Evolutionary conservation across 1,140 invertebrate species (phyloP).

Genomic region (Drosophila tropicalis): DNA sequence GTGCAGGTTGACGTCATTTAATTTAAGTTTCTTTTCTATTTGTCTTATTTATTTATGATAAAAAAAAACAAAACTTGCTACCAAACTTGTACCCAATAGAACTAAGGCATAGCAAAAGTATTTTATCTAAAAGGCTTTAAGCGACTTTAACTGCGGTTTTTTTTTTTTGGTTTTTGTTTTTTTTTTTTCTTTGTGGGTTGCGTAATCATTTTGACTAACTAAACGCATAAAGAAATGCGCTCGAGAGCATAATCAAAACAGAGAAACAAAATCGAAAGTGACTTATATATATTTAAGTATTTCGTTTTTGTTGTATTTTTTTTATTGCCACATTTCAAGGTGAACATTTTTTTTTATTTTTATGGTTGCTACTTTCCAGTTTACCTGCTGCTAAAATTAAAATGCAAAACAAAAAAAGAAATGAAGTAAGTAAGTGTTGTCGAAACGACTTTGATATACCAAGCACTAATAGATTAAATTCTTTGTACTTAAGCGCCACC

Average conservation of each 20-base stretch:
- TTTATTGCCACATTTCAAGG: constrained; percentile 14
- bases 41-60: constrained; percentile 12
- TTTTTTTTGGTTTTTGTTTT: not conserved
- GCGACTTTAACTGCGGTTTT: not conserved
- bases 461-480: no score
- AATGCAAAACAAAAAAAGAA: constrained; percentile 30
- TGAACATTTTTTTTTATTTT: not conserved
- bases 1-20: constrained; percentile 7
- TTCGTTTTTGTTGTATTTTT: not conserved
- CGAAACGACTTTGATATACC: no score
- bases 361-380: constrained; percentile 50
- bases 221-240: constrained; percentile 1
- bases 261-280: constrained; percentile 8
- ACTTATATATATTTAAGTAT: not conserved
- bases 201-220: constrained; percentile 6
- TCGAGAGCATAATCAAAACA: constrained; percentile 11
- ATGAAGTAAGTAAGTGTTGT: no score
- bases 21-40: not conserved
- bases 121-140: constrained; percentile 12
- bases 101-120: constrained; percentile 5
- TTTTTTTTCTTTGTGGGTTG: not conserved
- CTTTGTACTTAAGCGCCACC: no score
- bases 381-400: constrained; percentile 41
- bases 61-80: constrained; percentile 3
- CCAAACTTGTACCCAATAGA: not conserved